phyloP scores from a whole-genome alignment of 2,113 vertebrate species.

The Paralichthys olivaceus region DNA sequence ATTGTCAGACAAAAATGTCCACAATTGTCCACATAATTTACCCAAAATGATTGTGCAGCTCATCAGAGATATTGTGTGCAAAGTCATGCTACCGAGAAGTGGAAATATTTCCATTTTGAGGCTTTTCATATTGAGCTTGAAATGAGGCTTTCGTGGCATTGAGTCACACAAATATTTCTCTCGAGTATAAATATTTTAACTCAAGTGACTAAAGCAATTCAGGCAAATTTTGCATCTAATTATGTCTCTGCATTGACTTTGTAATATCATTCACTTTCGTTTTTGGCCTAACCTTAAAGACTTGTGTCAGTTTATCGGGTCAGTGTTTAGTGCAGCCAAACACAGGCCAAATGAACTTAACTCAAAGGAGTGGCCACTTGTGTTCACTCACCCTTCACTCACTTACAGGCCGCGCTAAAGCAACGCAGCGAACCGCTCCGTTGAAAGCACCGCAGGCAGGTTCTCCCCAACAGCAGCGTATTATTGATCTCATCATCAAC shows the following conservation, averaged over 20 bases:
- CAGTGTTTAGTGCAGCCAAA: background rate
- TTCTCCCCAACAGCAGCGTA: conserved; percentile 39
- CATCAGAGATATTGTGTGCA: background rate
- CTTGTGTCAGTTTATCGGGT: background rate
- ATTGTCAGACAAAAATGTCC: background rate
- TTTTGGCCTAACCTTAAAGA: no score
- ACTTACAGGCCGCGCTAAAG: conserved; percentile 31
- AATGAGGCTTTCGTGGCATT: no score
- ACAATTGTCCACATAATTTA: background rate
- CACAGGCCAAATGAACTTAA: background rate
- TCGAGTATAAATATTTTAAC: no score
- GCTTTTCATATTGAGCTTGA: no score
- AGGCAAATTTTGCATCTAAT: no score
- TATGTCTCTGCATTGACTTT: no score
- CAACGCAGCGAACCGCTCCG: conserved; percentile 30
- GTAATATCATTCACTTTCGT: no score
- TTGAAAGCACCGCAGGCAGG: conserved; percentile 46
- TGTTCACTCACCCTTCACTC: conserved; percentile 36
- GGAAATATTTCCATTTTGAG: no score
- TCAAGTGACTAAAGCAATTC: no score
- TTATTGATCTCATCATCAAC: conserved; percentile 67
- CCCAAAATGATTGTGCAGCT: background rate
- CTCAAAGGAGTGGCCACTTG: background rate
- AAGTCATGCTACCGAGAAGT: background rate
- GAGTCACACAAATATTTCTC: no score